A percentile compares a stretch with the other conserved stretches of the same genome.
phyloP scores from a whole-genome alignment of 2,113 vertebrate genomes.

The Campylomormyrus numenius region DNA sequence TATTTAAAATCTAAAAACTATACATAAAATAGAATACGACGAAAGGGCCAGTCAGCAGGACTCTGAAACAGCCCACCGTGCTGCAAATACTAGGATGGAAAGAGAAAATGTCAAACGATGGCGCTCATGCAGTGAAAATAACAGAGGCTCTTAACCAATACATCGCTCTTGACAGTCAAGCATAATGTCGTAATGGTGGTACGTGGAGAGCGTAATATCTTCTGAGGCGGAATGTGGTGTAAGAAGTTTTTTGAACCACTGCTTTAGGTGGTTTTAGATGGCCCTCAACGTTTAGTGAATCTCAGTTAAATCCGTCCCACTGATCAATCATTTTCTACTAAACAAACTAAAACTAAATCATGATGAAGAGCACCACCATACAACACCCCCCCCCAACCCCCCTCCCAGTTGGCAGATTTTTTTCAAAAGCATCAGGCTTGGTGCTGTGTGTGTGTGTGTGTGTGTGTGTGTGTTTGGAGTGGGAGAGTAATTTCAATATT shows the following conservation, averaged over 20 bases:
- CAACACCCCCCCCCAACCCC: no score
- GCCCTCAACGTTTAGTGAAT: neutral
- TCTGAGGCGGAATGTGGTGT: neutral
- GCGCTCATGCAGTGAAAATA: neutral
- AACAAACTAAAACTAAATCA: neutral
- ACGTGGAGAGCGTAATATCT: neutral
- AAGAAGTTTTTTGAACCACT: neutral
- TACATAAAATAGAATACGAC: neutral
- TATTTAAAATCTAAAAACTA: neutral
- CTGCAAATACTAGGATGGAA: neutral
- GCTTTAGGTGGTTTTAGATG: no score
- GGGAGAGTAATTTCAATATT: neutral
- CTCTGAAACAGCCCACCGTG: neutral
- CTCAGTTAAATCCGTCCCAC: neutral
- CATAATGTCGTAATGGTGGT: neutral
- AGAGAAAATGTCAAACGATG: neutral
- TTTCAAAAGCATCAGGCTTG: neutral
- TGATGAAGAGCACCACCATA: neutral
- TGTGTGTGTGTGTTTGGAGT: neutral
- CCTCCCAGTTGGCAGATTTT: neutral
- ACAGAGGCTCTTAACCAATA: neutral
- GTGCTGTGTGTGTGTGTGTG: neutral
- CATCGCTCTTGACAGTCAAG: neutral
- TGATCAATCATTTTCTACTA: neutral
- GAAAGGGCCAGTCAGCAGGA: neutral